Evolutionary conservation across 2,888 invertebrate genomes (phyloP).

Genomic region (Mechanitis mazaeus): DNA sequence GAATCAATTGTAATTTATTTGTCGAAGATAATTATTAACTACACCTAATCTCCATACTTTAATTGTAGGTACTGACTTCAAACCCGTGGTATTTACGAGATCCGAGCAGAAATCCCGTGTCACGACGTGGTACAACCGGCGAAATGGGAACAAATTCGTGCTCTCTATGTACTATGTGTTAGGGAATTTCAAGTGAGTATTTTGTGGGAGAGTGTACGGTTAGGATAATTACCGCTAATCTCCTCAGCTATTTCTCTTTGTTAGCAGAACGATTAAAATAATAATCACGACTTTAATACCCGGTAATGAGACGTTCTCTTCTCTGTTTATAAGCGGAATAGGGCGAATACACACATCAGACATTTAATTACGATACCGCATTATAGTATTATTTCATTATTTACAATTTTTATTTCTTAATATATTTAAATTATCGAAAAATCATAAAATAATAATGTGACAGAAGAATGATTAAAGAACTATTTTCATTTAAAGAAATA

Average conservation of each 20-base stretch:
- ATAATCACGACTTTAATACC: slow-evolving; percentile 64
- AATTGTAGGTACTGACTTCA: slow-evolving; percentile 1
- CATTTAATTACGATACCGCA: slow-evolving; percentile 1
- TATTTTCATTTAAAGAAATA: too few relatives aligned
- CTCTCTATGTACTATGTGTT: slow-evolving; percentile 1
- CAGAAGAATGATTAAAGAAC: too few relatives aligned
- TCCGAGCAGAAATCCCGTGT: slow-evolving; percentile 5
- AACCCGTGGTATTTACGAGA: slow-evolving; percentile 1
- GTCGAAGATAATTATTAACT: background rate
- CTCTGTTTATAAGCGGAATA: slow-evolving; percentile 29
- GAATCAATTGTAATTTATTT: too few relatives aligned
- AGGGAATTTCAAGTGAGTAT: slow-evolving; percentile 8
- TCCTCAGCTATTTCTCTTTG: slow-evolving; percentile 54
- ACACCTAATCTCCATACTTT: background rate
- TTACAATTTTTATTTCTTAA: too few relatives aligned
- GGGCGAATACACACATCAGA: slow-evolving; percentile 9
- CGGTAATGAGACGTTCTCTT: slow-evolving; percentile 54
- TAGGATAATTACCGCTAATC: slow-evolving; percentile 56
- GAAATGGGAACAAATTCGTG: background rate
- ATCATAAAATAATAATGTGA: too few relatives aligned
- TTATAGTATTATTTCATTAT: background rate
- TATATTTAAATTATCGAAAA: too few relatives aligned
- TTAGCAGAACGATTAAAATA: slow-evolving; percentile 67
- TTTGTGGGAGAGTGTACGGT: slow-evolving; percentile 26
- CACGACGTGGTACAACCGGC: slow-evolving; percentile 8